Conservation (phyloP, 2,113 vertebrate species). For the Tachysurus fulvidraco region DNA sequence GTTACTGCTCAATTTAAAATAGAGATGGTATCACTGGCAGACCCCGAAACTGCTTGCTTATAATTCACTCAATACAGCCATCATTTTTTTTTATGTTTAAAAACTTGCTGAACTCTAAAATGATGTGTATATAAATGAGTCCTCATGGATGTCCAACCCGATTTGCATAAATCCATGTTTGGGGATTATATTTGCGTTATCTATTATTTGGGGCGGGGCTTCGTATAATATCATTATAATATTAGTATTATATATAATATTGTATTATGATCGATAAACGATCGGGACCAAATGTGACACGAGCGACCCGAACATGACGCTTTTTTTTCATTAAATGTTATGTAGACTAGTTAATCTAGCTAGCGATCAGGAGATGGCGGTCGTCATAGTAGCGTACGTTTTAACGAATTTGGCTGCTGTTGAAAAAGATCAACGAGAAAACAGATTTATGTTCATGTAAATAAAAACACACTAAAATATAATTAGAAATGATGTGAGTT, state of each 20-base stretch:
- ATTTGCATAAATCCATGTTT: not conserved
- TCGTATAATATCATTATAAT: not conserved
- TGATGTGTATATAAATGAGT: not conserved
- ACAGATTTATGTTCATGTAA: not conserved
- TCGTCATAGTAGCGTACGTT: not conserved
- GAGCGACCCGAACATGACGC: not conserved
- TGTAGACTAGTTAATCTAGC: not conserved
- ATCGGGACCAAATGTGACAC: not conserved
- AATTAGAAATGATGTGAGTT: not conserved
- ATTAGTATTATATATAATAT: no score
- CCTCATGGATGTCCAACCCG: not conserved
- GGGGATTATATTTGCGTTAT: not conserved
- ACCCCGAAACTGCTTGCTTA: not conserved
- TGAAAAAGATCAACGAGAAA: not conserved
- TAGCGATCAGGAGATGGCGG: not conserved
- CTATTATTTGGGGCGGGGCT: not conserved
- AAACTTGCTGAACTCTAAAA: not conserved
- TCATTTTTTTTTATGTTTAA: not conserved
- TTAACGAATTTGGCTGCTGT: not conserved
- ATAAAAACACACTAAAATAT: not conserved
- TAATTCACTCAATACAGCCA: not conserved
- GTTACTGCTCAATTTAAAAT: constrained; percentile 27
- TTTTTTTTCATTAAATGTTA: not conserved
- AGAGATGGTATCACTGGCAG: constrained; percentile 2
- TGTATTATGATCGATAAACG: no score